Evolutionary conservation across 2,888 invertebrate species (phyloP), one percentile per base, ranked within the genome.

Genomic region (Branchinecta sandiegonensis): DNA sequence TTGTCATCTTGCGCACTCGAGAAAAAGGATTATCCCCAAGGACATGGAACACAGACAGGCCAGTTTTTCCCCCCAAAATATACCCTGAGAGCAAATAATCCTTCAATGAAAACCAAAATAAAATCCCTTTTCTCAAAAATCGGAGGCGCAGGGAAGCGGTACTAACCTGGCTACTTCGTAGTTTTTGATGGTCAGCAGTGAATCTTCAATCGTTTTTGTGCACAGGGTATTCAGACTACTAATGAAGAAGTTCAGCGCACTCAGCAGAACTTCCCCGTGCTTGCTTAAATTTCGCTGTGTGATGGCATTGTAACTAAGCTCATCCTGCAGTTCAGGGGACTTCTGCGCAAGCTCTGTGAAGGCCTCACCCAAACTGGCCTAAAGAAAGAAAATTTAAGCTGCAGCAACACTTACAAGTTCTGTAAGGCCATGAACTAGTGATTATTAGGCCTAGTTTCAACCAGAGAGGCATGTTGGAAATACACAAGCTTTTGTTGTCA

Each of bases 191-290:
- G 89, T 90, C 71, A 86, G 80, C 73, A 90, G 79, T 3, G 89
- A 96, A 79, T 99, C 97, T 78, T 96, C 95, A 78, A 99, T 97
- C 65, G 96, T 97, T 81, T 95, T 95, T 81, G 94, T 89, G 79
- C 94, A 92, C 75, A 99, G 83, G 17, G 97, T 99, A 79, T 91
- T 89, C 68, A 99, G 89, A 47, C 94, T 90, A 67, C 91, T 94
- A 75, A 91, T 91, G 81, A 99, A 99, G 82, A 94, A 95, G 78
- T 94, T 93, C 74, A 97, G 83, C 72, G 96, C 95, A 71, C 89
- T 90, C 74, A 95, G 80, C 72, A 97, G 81, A 69, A 90, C 86
- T 79, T 96, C 95, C 9, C 95, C 95, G 79, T 96, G 95, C 79
- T 92, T 90, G 46, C 88, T 88, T 71, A 97, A 81, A 75, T 90